Evolutionary conservation across 2,113 vertebrate genomes (phyloP), one percentile per base, ranked within the genome.

Genomic region (Thermophis baileyi): DNA sequence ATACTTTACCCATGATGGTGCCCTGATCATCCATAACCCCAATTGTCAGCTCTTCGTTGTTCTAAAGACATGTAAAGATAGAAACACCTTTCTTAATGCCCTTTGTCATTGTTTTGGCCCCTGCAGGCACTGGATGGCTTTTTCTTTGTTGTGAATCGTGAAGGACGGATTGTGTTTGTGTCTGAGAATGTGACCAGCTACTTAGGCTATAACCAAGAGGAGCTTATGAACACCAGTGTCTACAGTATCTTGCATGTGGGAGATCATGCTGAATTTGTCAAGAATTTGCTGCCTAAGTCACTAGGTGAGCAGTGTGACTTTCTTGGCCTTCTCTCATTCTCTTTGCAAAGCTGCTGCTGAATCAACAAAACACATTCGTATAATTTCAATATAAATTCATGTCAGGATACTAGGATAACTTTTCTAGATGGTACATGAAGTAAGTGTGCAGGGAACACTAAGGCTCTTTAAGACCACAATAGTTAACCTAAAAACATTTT

Each of bases 201-300:
- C 97, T 98, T 99, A 93, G 99, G 99, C 63, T 99, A 99, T 94
- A 97, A 97, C 94, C 99, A 99, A 97, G 98, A 99, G 95, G 99
- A 99, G 97, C 98, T 99, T 92, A 99, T 99, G 98, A 98, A 98
- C 94, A 99, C 98, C 53, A 99, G 99, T 1, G 98, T 99, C 91
- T 99, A 99, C 98, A 99, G 98, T 98, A 98, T 99, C 97, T 98
- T 99, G 87, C 99, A 99, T 0, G 98, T 99, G 89, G 99, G 99
- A 49, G 99, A 99, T 96, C 99, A 99, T 89, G 98, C 99, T 0
- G 98, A 99, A 93, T 99, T 99, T 94, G 98, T 99, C 92, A 98
- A 98, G 93, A 99, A 98, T 94, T 97, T 99, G 91, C 98, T 99
- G 85, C 99, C 99, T 20, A 99, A 98, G 94, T 99, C 99, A 95